A percentile compares a stretch with the other conserved stretches of the same genome.
Evolutionary conservation across 2,888 invertebrate genomes (phyloP).

Genomic region (Tortrix viridana): DNA sequence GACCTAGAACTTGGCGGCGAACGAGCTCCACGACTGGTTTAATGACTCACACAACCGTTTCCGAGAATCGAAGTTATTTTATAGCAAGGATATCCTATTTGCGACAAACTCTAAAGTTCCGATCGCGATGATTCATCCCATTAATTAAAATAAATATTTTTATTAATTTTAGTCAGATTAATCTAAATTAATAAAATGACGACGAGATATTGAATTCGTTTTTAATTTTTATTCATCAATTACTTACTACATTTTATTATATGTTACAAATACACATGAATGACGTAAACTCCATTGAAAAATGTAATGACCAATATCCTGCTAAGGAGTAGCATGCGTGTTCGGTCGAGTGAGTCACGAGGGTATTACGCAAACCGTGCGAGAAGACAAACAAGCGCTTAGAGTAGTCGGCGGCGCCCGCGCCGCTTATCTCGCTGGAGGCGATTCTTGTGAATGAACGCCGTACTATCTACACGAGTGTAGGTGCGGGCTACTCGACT

Average conservation of each 20-base stretch:
- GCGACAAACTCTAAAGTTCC: conserved; percentile 11
- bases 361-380: conserved; percentile 58
- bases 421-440: conserved; percentile 59
- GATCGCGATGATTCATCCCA: conserved; percentile 4
- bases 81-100: conserved; percentile 58
- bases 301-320: conserved; percentile 45
- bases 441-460: conserved; percentile 71
- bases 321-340: conserved; percentile 38
- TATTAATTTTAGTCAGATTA: too few relatives aligned
- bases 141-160: neutral
- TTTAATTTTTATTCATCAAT: neutral
- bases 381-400: conserved; percentile 55
- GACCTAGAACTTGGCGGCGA: conserved; percentile 76
- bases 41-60: conserved; percentile 57
- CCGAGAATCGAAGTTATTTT: conserved; percentile 67
- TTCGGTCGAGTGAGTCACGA: conserved; percentile 38
- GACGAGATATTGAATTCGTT: neutral
- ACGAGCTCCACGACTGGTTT: conserved; percentile 53
- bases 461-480: conserved; percentile 54
- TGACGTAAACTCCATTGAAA: conserved; percentile 57
- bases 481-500: conserved; percentile 48
- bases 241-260: conserved; percentile 3
- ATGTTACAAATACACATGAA: conserved; percentile 37
- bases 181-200: too few relatives aligned
- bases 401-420: conserved; percentile 46